A percentile compares a stretch with the other conserved stretches of the same genome.
phyloP scores from a whole-genome alignment of 2,797 vertebrate genomes.

The Centropyge bicolor region DNA sequence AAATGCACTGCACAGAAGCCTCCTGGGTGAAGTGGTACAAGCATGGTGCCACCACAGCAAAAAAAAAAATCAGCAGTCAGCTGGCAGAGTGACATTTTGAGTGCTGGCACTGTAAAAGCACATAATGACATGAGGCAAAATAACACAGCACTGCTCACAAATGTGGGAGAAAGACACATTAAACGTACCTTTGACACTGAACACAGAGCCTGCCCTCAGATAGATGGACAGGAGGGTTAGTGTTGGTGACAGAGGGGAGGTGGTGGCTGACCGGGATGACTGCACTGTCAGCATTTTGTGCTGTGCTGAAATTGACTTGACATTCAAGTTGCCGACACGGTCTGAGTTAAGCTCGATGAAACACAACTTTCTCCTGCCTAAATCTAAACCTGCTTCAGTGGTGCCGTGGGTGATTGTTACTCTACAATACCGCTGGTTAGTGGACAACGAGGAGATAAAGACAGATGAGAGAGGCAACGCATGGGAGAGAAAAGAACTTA shows the following conservation, averaged over 20 bases:
- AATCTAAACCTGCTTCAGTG: slow-evolving; percentile 45
- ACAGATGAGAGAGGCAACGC: slow-evolving; percentile 32
- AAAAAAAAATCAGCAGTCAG: slow-evolving; percentile 49
- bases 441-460: slow-evolving; percentile 47
- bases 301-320: slow-evolving; percentile 69
- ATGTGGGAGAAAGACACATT: slow-evolving; percentile 70
- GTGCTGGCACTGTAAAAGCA: slow-evolving; percentile 62
- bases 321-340: slow-evolving; percentile 62
- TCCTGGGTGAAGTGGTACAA: slow-evolving; percentile 21
- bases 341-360: slow-evolving; percentile 55
- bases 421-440: slow-evolving; percentile 66
- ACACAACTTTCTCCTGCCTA: slow-evolving; percentile 41
- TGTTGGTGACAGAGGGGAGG: slow-evolving; percentile 71
- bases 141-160: slow-evolving; percentile 66
- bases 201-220: slow-evolving; percentile 72
- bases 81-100: slow-evolving; percentile 76
- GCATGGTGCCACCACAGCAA: slow-evolving; percentile 37
- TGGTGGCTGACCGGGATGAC: slow-evolving; percentile 55
- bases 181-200: slow-evolving; percentile 83
- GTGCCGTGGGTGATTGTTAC: slow-evolving; percentile 27
- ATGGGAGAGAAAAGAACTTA: slow-evolving; percentile 83
- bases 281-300: slow-evolving; percentile 70
- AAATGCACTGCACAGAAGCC: not conserved
- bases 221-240: slow-evolving; percentile 76
- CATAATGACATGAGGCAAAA: slow-evolving; percentile 65